phyloP scores from a whole-genome alignment of 2,113 vertebrate species.

The Hypanus sabinus region DNA sequence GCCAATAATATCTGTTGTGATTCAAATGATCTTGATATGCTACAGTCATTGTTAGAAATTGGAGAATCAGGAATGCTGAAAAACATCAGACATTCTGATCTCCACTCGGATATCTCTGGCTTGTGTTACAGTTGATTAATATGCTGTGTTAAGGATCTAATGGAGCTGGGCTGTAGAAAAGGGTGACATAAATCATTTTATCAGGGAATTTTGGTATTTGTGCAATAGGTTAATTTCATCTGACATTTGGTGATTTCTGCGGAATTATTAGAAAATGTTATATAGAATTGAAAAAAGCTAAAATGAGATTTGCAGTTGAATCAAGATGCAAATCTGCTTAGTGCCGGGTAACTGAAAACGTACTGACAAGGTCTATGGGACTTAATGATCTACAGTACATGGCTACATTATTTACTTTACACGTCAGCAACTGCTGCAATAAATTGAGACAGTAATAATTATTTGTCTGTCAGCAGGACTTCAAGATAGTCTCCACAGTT shows the following conservation, averaged over 20 bases:
- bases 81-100: neutral
- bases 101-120: neutral
- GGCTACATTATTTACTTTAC: neutral
- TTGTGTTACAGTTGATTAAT: neutral
- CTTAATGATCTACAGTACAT: neutral
- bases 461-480: neutral
- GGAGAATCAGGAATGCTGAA: neutral
- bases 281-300: neutral
- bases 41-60: neutral
- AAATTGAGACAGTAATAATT: constrained; percentile 6
- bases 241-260: neutral
- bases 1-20: neutral
- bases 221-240: neutral
- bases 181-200: neutral
- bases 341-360: neutral
- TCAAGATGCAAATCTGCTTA: neutral
- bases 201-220: neutral
- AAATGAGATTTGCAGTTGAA: neutral
- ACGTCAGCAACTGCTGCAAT: neutral
- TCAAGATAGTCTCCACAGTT: neutral
- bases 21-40: neutral
- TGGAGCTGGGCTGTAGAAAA: neutral
- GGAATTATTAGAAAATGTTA: constrained; percentile 4
- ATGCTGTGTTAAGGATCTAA: neutral
- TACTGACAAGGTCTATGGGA: neutral